Base-by-base conservation (phyloP, 2,888 invertebrate genomes). In the Bellardia bayeri region DNA sequence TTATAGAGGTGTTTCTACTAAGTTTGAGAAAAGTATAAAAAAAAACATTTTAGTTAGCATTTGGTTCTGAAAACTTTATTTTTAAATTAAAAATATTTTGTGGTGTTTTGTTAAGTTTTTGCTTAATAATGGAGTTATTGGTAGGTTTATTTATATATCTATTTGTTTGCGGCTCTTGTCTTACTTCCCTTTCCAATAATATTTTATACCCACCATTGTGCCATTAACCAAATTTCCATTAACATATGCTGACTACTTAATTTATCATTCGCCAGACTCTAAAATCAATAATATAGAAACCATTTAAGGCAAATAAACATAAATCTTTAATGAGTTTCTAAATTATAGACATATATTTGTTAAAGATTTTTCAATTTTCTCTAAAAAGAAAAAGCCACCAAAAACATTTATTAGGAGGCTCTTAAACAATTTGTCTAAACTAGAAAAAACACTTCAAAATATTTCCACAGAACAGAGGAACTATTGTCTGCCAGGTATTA, bases 351-450 rank as follows among this genome's bases (percentile, higher is more conserved):
- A 66, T 23, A 23, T 23, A 23, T 75, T 80, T 33, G 4, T 4
- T 81, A 45, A 80, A 63, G 64, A 61, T 76, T 76, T 49, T 76
- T 6, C 33, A 30, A 30, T 74, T 75, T 79, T 56, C 79, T 54
- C 64, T 49, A 45, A 51, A 76, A 71, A 45, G 11, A 42, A 51
- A 64, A 56, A 42, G 42, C 23, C 33, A 23, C 45, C 82, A 51
- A 37, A 83, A n/a, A 16, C 82, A 86, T 86, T 76, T 66, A 86
- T 80, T 75, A 71, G n/a, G 42, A 75, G 14, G 42, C 33, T 37
- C 63, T 75, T 58, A 30, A 78, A 54, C 76, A 84, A 87, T 84
- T 87, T 87, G 87, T 87, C 87, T 80, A 66, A 66, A 16, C 14
- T 80, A 51, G 40, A 49, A 23, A 66, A 78, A 82, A 58, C 68